Evolutionary conservation across 2,888 invertebrate species (phyloP), one percentile per base, ranked within the genome.

Genomic region (Darwinula stevensoni): DNA sequence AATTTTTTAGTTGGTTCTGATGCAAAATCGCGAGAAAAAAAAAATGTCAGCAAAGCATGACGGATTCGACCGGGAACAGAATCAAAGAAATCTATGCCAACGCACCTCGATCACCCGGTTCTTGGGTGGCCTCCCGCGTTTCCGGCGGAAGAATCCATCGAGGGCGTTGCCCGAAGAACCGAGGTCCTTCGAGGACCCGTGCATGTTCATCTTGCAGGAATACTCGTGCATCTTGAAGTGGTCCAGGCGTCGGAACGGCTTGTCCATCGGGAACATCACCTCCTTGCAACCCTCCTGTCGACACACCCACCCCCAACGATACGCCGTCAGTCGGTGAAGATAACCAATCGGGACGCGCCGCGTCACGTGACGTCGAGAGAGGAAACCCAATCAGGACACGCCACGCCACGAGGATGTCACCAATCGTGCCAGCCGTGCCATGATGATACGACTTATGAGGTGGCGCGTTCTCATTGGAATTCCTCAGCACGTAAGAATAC

Each of bases 61-160:
- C n/a, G n/a, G n/a, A n/a, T n/a, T n/a, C n/a, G n/a, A 12, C 16
- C n/a, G 17, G 31, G n/a, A 31, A 31, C 17, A 16, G 16, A 13
- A 15, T 17, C 31, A 16, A n/a, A 16, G 13, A 31, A 15, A 11
- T 27, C n/a, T n/a, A n/a, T n/a, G n/a, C n/a, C n/a, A n/a, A n/a
- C n/a, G n/a, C n/a, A 53, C 53, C 61, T 82, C 80, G 27, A 82
- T 78, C 11, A 82, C 71, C 1, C 82, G 64, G 50, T 88, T 88
- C 56, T 91, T 91, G 11, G 88, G 88, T n/a, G 91, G 91, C 37
- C 91, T 61, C 29, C 91, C 88, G 17, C 88, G 62, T 45, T 86
- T 82, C 36, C 84, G 62, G 49, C 78, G 71, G 47, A 82, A 82
- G 65, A 84, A 75, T 32, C 78, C 78, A 49, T 84, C 82, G 40